These are phyloP conservation scores for Gavialis gangeticus DNA, from an alignment of 2,113 vertebrate genomes.

Conservation along the genomic window DNA sequence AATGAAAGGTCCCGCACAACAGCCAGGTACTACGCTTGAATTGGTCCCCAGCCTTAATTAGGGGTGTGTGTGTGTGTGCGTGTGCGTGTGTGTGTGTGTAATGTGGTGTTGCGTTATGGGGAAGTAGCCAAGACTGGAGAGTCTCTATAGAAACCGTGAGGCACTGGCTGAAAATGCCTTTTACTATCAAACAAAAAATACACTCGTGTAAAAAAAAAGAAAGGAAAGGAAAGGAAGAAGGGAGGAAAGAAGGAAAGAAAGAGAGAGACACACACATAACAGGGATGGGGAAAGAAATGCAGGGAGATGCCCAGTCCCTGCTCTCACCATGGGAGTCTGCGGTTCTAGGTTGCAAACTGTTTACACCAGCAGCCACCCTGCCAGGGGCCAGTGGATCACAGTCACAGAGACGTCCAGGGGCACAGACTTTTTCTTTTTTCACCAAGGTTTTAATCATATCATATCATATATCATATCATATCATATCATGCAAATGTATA, in stretches of 20 bases:
- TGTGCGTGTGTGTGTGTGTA: background rate
- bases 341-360: background rate
- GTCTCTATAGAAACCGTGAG: accelerated
- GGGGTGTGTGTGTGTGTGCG: background rate
- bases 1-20: background rate
- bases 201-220: background rate
- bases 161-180: background rate
- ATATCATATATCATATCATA: too few species aligned
- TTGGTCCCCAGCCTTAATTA: background rate
- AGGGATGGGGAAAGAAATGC: background rate
- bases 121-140: background rate
- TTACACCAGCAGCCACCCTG: too few species aligned
- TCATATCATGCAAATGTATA: too few species aligned
- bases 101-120: background rate
- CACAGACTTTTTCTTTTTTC: too few species aligned
- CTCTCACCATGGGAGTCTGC: background rate
- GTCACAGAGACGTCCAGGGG: too few species aligned
- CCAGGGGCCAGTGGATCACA: too few species aligned
- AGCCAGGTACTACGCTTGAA: background rate
- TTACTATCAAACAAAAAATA: background rate
- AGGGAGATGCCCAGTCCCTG: background rate
- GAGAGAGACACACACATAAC: background rate
- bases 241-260: too few species aligned
- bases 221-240: too few species aligned
- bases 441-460: too few species aligned